Evolutionary conservation across 2,888 invertebrate species (phyloP).

Genomic region (Oeneis ivallda): DNA sequence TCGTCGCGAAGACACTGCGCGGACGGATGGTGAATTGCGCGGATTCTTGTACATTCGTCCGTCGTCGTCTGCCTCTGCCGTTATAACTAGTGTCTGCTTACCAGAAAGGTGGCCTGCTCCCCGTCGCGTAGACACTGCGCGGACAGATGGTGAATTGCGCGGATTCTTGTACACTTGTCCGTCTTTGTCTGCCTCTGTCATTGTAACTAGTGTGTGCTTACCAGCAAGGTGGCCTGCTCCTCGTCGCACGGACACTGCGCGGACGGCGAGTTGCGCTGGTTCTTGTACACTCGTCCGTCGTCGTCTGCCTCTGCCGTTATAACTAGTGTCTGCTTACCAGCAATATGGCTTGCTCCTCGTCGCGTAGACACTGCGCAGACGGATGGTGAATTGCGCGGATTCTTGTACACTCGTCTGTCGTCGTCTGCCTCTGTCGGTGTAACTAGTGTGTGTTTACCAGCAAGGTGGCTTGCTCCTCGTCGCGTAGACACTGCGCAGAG

Average conservation of each 20-base stretch:
- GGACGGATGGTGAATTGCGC: conserved; percentile 92
- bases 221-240: conserved; percentile 89
- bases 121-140: conserved; percentile 84
- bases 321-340: too few relatives aligned
- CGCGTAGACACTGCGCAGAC: conserved; percentile 87
- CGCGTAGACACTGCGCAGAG: conserved; percentile 85
- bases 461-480: conserved; percentile 81
- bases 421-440: conserved; percentile 83
- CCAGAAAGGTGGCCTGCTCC: conserved; percentile 75
- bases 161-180: conserved; percentile 93
- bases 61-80: conserved; percentile 86
- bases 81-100: too few relatives aligned
- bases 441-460: too few relatives aligned
- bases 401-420: conserved; percentile 92
- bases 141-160: conserved; percentile 89
- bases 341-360: conserved; percentile 81
- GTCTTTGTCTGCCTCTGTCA: conserved; percentile 82
- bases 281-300: conserved; percentile 92
- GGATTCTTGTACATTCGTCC: conserved; percentile 93
- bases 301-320: conserved; percentile 83
- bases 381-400: conserved; percentile 91
- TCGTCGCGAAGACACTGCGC: conserved; percentile 93
- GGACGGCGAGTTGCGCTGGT: conserved; percentile 93
- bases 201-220: conserved; percentile 49
- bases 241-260: conserved; percentile 93